These are phyloP conservation scores for Ectobius pallidus DNA, from an alignment of 2,888 invertebrate genomes.

Conservation along the genomic window DNA sequence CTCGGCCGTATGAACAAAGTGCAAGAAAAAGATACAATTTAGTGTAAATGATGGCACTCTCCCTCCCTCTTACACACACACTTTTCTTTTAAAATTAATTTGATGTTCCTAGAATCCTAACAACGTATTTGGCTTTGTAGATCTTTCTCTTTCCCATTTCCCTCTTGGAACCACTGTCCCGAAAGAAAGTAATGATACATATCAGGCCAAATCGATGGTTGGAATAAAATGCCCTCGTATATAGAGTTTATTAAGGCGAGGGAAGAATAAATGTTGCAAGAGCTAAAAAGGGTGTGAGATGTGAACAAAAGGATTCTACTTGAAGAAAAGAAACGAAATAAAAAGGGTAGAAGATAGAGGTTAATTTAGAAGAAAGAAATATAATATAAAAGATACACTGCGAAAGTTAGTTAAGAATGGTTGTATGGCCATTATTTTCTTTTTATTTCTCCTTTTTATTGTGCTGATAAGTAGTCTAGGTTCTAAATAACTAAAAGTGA, in stretches of 20 bases:
- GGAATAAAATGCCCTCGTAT: conserved; percentile 5
- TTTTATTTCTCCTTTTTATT: background rate
- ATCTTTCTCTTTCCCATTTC: background rate
- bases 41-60: background rate
- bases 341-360: background rate
- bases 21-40: background rate
- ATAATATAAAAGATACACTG: conserved; percentile 7
- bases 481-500: background rate
- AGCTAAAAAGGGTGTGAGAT: background rate
- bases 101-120: background rate
- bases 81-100: conserved; percentile 22
- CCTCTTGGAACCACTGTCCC: background rate
- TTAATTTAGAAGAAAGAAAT: conserved; percentile 26
- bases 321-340: background rate
- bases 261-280: background rate
- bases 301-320: conserved; percentile 4
- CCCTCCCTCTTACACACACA: too few relatives aligned
- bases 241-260: background rate
- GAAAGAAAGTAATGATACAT: conserved; percentile 25
- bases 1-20: background rate
- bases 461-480: background rate
- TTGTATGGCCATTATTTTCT: background rate
- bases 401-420: background rate
- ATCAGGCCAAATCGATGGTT: conserved; percentile 7
- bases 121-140: background rate